Evolutionary conservation across 2,888 invertebrate species (phyloP).

Genomic region (Dione vanillae): DNA sequence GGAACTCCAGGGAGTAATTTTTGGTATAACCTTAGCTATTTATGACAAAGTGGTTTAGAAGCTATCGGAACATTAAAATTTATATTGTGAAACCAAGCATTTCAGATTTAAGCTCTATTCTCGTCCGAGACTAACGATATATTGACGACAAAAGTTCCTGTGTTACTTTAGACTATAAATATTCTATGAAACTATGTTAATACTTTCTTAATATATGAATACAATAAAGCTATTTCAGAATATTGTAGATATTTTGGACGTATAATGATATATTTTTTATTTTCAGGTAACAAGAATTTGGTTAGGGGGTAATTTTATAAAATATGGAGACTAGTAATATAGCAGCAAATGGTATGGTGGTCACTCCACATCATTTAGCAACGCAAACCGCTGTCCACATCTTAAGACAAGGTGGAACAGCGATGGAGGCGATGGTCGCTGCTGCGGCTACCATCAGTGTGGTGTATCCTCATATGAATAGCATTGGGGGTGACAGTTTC

Average conservation of each 20-base stretch:
- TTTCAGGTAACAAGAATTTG: slow-evolving; percentile 1
- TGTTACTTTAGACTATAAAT: slow-evolving; percentile 35
- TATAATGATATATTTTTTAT: not conserved
- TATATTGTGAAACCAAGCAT: slow-evolving; percentile 41
- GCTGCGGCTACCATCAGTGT: slow-evolving; percentile 76
- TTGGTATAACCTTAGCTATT: slow-evolving; percentile 45
- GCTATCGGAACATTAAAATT: slow-evolving; percentile 47
- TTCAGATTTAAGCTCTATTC: slow-evolving; percentile 44
- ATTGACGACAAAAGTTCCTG: slow-evolving; percentile 70
- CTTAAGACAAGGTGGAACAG: slow-evolving; percentile 72
- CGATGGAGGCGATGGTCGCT: slow-evolving; percentile 74
- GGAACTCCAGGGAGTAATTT: slow-evolving; percentile 45
- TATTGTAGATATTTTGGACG: not conserved
- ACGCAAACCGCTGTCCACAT: slow-evolving; percentile 71
- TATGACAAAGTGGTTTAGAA: slow-evolving; percentile 46
- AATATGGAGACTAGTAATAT: slow-evolving; percentile 60
- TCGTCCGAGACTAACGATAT: slow-evolving; percentile 66
- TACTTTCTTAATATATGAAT: slow-evolving; percentile 14
- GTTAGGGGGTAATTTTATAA: not conserved
- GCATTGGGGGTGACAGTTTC: slow-evolving; percentile 75
- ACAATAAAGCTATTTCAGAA: not conserved
- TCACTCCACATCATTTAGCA: slow-evolving; percentile 75
- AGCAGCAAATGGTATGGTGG: slow-evolving; percentile 71
- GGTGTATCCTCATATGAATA: slow-evolving; percentile 76
- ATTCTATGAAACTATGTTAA: slow-evolving; percentile 8